Evolutionary conservation across 2,113 vertebrate genomes (phyloP), one percentile per base, ranked within the genome.

Genomic region (Catagonus wagneri): DNA sequence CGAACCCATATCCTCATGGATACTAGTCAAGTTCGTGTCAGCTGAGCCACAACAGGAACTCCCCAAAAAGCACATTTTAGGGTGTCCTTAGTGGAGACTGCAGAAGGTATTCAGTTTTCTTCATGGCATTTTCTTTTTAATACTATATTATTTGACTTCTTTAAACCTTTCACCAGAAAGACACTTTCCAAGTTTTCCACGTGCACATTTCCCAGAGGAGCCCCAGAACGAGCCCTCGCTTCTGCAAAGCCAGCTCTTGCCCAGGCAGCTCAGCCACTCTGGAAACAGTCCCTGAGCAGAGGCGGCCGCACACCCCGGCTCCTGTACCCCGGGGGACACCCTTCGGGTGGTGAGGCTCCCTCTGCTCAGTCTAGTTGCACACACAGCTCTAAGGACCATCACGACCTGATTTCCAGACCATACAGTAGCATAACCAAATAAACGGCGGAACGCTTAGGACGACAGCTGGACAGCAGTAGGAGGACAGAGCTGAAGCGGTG

Each of bases 321-420:
- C 6, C 27, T 19, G 23, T 19, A 32, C 60, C 19, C 56, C 1
- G 1, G 0, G 11, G 27, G 0, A 17, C 39, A 3, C 0, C 7
- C 25, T 17, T 68, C 1, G 0, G 3, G 19, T 32, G 12, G 15
- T 15, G 19, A 3, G 29, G 34, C 7, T 2, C 10, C 29, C 4
- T 4, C 32, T 3, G 15, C 25, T 65, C 10, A 1, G 5, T 69
- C 9, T 74, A 75, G 0, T 5, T 6, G 6, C 5, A 71, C 60
- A 66, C 34, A 84, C 34, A 34, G 25, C n/a, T 60, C 74, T 7
- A n/a, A 68, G 25, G 22, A 1, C 29, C 52, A 7, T 4, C 75
- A 16, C 6, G 16, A 13, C 14, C 65, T 74, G 29, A 34, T 54
- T 56, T 78, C 76, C 27, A 15, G 15, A 9, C 60, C 7, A 16